These are phyloP conservation scores for Drosophila meridiana DNA, from an alignment of 2,888 invertebrate species.

Conservation along the genomic window DNA sequence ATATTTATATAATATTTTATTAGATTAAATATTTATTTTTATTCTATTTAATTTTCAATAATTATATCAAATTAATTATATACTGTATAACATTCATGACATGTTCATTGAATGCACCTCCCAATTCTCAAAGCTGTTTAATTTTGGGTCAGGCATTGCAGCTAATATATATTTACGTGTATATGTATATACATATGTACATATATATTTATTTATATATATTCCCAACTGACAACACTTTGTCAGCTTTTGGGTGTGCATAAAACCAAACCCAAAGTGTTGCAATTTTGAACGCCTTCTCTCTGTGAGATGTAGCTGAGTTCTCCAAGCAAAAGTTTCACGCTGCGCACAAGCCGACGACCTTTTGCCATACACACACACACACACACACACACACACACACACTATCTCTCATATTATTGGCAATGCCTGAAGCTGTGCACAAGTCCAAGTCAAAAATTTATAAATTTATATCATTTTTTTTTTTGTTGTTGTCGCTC, in stretches of 20 bases:
- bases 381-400: conserved; percentile 35
- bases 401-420: conserved; percentile 31
- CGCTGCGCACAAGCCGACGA: conserved; percentile 66
- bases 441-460: conserved; percentile 54
- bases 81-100: background rate
- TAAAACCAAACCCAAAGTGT: conserved; percentile 40
- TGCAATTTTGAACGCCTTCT: conserved; percentile 60
- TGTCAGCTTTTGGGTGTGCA: conserved; percentile 50
- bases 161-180: background rate
- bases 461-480: conserved; percentile 76
- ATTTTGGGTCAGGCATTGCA: background rate
- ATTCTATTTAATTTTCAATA: no score
- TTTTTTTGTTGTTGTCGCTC: conserved; percentile 12
- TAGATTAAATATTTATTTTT: no score
- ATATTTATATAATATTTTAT: no score
- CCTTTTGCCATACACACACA: conserved; percentile 63
- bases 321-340: conserved; percentile 48
- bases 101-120: background rate
- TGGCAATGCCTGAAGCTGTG: conserved; percentile 58
- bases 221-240: conserved; percentile 21
- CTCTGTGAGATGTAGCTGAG: conserved; percentile 24
- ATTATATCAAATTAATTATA: background rate
- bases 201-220: background rate
- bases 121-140: background rate
- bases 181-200: background rate